These are phyloP conservation scores for Branchinecta lindahli DNA, from an alignment of 1,140 invertebrate genomes.

Conservation along the genomic window DNA sequence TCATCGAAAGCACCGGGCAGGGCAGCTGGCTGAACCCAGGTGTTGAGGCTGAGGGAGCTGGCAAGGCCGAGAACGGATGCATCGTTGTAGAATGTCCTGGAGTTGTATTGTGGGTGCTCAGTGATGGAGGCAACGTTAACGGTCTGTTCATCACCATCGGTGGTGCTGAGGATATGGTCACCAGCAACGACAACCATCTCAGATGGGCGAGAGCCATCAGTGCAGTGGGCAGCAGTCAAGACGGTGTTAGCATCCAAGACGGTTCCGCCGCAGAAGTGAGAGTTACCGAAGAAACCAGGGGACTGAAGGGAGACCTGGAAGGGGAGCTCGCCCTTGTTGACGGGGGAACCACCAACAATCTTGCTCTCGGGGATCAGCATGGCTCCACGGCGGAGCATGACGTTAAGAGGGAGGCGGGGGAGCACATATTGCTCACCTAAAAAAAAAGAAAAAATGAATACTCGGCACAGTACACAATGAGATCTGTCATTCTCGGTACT, in stretches of 20 bases:
- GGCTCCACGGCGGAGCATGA: constrained; percentile 14
- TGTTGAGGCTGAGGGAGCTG: constrained; percentile 23
- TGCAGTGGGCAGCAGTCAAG: constrained; percentile 3
- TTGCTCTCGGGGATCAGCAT: constrained; percentile 12
- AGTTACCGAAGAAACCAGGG: background rate
- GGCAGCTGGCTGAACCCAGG: constrained; percentile 24
- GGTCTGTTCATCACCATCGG: constrained; percentile 34
- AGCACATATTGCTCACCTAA: background rate
- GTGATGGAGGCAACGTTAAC: constrained; percentile 29
- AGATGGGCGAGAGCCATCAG: constrained; percentile 22
- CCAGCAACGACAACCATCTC: constrained; percentile 28
- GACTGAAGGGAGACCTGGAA: constrained; percentile 15
- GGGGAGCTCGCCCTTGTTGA: constrained; percentile 12
- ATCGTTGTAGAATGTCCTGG: constrained; percentile 22
- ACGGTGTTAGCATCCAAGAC: background rate
- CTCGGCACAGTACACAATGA: too few species aligned
- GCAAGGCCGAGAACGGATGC: constrained; percentile 18
- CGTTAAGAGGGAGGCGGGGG: constrained; percentile 15
- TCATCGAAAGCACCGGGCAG: constrained; percentile 23
- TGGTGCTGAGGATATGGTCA: constrained; percentile 27
- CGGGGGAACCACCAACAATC: constrained; percentile 18
- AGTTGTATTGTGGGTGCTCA: constrained; percentile 36
- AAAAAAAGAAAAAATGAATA: too few species aligned
- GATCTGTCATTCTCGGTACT: too few species aligned
- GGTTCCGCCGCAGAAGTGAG: background rate